phyloP scores from a whole-genome alignment of 1,140 invertebrate genomes.

The Caenorhabditis briggsae region DNA sequence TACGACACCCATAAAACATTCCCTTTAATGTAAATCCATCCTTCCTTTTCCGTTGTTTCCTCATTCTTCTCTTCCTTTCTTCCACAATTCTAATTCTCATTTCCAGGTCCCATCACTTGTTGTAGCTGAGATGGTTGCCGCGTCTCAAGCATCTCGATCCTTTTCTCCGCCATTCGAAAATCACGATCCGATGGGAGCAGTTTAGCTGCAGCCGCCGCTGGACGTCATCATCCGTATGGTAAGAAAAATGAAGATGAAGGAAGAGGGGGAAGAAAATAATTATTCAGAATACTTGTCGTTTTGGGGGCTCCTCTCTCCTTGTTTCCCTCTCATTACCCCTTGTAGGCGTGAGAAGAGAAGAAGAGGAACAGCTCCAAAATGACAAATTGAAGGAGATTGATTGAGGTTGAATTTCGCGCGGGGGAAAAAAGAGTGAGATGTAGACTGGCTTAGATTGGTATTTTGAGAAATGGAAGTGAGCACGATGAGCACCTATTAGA shows the following conservation, averaged over 20 bases:
- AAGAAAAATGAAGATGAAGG: slow-evolving; percentile 43
- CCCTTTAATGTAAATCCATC: neutral
- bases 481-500: slow-evolving; percentile 37
- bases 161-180: slow-evolving; percentile 21
- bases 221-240: slow-evolving; percentile 55
- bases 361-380: slow-evolving; percentile 19
- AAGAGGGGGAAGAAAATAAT: neutral
- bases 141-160: slow-evolving; percentile 20
- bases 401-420: slow-evolving; percentile 2
- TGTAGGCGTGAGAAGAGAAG: neutral
- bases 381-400: slow-evolving; percentile 54
- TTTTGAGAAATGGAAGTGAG: neutral
- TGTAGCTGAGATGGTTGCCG: slow-evolving; percentile 36
- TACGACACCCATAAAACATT: slow-evolving; percentile 8
- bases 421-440: neutral
- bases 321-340: neutral
- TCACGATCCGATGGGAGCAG: slow-evolving; percentile 38
- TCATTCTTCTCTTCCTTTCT: slow-evolving; percentile 18
- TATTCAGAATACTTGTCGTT: slow-evolving; percentile 27
- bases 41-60: neutral
- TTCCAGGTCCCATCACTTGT: slow-evolving; percentile 49
- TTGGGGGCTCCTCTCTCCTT: neutral
- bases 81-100: slow-evolving; percentile 12
- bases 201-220: slow-evolving; percentile 13
- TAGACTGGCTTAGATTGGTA: neutral